A percentile compares a stretch with the other conserved stretches of the same genome.
Conservation (phyloP, 2,113 vertebrate genomes). For the Eubucco bourcierii region DNA sequence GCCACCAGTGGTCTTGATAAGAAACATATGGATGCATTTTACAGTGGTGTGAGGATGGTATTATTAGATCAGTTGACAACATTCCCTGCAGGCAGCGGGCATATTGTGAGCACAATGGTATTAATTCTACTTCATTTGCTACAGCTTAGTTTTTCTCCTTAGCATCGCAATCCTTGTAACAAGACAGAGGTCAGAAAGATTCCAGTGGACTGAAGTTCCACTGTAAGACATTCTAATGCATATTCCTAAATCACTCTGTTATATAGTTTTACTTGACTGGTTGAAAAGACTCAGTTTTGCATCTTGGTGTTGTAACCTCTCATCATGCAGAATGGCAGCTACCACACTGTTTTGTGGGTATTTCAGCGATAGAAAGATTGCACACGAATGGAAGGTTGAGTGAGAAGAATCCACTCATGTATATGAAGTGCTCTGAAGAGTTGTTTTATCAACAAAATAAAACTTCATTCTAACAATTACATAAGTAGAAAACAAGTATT, state of each 20-base stretch:
- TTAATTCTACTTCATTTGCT: conserved; percentile 71
- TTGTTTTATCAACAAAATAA: neutral
- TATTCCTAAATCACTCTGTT: neutral
- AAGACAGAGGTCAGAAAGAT: conserved; percentile 14
- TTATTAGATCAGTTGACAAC: conserved; percentile 52
- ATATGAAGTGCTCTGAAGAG: neutral
- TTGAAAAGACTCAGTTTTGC: neutral
- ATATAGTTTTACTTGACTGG: neutral
- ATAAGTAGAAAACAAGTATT: neutral
- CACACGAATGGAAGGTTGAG: neutral
- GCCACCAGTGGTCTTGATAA: conserved; percentile 57
- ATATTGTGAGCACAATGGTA: conserved; percentile 61
- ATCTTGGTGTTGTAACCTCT: neutral
- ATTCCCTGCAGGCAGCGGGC: conserved; percentile 22
- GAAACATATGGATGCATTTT: conserved; percentile 63
- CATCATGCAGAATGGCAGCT: fast-evolving
- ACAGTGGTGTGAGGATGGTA: conserved; percentile 56
- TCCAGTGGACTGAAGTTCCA: neutral
- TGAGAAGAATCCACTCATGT: neutral
- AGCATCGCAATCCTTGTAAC: neutral
- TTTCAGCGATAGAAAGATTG: neutral
- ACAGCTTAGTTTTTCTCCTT: conserved; percentile 43
- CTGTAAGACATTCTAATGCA: neutral
- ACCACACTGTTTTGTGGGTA: neutral
- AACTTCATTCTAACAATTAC: neutral